phyloP scores from a whole-genome alignment of 2,797 vertebrate species.

The Anguilla megastoma region DNA sequence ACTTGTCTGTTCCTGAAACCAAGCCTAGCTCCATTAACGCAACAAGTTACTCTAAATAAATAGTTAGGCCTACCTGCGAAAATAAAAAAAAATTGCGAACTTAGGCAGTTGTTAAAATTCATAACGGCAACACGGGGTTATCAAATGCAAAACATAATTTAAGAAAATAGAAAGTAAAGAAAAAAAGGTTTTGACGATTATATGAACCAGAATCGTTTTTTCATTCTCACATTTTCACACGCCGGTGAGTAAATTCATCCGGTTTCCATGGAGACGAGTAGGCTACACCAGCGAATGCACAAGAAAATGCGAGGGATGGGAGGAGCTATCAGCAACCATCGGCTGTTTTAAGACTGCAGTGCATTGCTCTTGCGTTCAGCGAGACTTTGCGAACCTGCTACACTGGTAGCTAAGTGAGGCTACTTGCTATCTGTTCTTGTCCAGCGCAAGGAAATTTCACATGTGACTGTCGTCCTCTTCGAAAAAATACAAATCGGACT shows the following conservation, averaged over 20 bases:
- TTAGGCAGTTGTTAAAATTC: background rate
- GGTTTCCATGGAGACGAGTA: background rate
- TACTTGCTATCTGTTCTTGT: background rate
- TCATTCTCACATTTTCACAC: background rate
- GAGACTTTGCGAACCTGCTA: background rate
- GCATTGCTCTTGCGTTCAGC: background rate
- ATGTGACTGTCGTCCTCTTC: background rate
- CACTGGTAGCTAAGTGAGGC: background rate
- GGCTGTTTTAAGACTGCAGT: background rate
- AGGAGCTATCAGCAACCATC: background rate
- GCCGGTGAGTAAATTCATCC: background rate
- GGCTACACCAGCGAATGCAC: background rate
- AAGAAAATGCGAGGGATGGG: background rate
- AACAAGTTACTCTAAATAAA: background rate
- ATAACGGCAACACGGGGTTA: background rate
- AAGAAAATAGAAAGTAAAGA: background rate
- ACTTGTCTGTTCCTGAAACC: background rate
- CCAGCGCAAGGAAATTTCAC: background rate
- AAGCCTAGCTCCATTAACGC: background rate
- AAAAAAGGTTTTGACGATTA: background rate
- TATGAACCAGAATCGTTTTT: background rate
- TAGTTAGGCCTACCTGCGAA: background rate
- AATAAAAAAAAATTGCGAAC: no score
- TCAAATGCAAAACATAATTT: background rate
- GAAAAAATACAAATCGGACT: background rate